These are phyloP conservation scores for Rhingia campestris DNA, from an alignment of 2,888 invertebrate species.

Conservation along the genomic window DNA sequence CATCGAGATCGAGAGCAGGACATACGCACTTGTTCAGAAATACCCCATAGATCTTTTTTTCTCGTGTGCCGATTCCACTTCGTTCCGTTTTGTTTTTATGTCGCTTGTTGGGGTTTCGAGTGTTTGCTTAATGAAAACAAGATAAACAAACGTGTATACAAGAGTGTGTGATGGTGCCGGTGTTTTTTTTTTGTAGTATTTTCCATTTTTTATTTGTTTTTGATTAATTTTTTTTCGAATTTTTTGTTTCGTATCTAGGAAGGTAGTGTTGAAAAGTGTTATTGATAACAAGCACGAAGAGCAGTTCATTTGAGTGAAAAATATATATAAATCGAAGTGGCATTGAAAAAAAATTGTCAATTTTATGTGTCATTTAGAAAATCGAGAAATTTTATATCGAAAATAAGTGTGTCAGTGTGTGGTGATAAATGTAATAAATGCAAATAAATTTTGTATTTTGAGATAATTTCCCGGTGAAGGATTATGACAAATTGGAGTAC, in stretches of 20 bases:
- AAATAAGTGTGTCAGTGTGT: slow-evolving; percentile 4
- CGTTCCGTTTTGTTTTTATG: slow-evolving; percentile 51
- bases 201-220: slow-evolving; percentile 15
- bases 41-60: slow-evolving; percentile 10
- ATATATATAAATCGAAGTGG: slow-evolving; percentile 15
- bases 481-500: slow-evolving; percentile 64
- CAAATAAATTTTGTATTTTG: background rate
- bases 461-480: slow-evolving; percentile 23
- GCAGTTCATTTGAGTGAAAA: slow-evolving; percentile 30
- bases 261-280: background rate
- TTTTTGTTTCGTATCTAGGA: slow-evolving; percentile 22
- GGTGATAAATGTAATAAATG: background rate
- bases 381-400: slow-evolving; percentile 38
- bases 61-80: slow-evolving; percentile 32
- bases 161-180: slow-evolving; percentile 44
- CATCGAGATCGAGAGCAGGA: slow-evolving; percentile 54
- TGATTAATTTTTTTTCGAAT: slow-evolving; percentile 12
- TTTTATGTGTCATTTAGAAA: slow-evolving; percentile 35
- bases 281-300: slow-evolving; percentile 17
- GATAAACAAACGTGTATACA: slow-evolving; percentile 52
- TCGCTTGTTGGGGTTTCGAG: slow-evolving; percentile 20
- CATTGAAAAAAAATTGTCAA: slow-evolving; percentile 25
- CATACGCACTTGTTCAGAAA: slow-evolving; percentile 25
- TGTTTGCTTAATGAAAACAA: slow-evolving; percentile 38
- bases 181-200: slow-evolving; percentile 10